Evolutionary conservation across 2,888 invertebrate genomes (phyloP).

Genomic region (Rhodophaea formosa): DNA sequence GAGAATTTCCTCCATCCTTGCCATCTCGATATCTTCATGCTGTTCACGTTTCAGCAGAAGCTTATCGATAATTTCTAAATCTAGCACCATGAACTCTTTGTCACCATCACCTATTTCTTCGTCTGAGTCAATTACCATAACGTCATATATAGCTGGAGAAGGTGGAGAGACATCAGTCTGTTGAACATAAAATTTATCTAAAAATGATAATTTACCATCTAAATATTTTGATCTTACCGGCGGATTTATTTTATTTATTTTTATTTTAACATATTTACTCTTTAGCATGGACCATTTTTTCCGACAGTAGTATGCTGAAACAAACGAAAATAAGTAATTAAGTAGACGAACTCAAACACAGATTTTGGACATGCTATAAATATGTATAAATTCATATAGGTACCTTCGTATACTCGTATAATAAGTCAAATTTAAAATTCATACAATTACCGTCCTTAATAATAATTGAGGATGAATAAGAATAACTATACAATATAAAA

Average conservation of each 20-base stretch:
- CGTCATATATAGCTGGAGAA: not conserved
- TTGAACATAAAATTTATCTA: not conserved
- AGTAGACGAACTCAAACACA: too few species aligned
- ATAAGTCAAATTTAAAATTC: too few species aligned
- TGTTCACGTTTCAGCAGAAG: not conserved
- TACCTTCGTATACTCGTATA: too few species aligned
- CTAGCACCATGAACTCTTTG: not conserved
- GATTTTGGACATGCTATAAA: too few species aligned
- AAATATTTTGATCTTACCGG: not conserved
- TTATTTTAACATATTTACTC: not conserved
- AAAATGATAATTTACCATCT: constrained; percentile 9
- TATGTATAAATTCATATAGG: too few species aligned
- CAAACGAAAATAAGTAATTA: too few species aligned
- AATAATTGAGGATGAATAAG: too few species aligned
- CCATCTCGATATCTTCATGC: not conserved
- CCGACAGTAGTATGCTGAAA: not conserved
- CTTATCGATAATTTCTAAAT: not conserved
- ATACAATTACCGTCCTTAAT: too few species aligned
- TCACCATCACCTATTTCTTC: not conserved
- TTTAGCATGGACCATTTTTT: not conserved
- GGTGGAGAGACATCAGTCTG: not conserved
- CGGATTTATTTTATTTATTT: not conserved
- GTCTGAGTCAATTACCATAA: not conserved
- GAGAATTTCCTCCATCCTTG: not conserved
- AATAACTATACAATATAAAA: too few species aligned